Conservation (phyloP, 1,140 invertebrate species). For the Procambarus virginalis region DNA sequence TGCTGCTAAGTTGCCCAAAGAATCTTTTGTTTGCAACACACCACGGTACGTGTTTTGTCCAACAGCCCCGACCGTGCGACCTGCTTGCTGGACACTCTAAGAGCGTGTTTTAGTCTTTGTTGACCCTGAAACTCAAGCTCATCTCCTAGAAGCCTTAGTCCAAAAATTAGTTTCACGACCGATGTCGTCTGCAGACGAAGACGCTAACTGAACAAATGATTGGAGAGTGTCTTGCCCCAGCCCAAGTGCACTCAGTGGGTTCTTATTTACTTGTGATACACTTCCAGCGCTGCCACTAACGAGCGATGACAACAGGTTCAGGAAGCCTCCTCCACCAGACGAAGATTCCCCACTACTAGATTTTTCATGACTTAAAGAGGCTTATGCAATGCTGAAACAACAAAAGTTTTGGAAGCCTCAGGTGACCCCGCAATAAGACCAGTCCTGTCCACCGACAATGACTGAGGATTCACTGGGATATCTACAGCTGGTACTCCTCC, state of each 20-base stretch:
- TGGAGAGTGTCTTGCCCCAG: not conserved
- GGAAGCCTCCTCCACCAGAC: not conserved
- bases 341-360: not conserved
- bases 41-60: not conserved
- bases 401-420: not conserved
- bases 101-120: not conserved
- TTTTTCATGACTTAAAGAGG: not conserved
- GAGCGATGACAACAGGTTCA: not conserved
- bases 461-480: no score
- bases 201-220: not conserved
- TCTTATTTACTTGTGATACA: not conserved
- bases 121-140: not conserved
- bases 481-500: no score
- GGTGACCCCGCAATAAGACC: no score
- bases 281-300: not conserved
- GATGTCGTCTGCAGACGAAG: not conserved
- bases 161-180: not conserved
- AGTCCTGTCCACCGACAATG: no score
- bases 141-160: not conserved
- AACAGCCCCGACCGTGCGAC: not conserved
- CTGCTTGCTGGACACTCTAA: not conserved
- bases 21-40: not conserved
- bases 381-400: not conserved
- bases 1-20: not conserved
- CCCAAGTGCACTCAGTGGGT: not conserved